Percentiles rank a stretch among this genome's conserved stretches.
Evolutionary conservation across 2,888 invertebrate species (phyloP).

Genomic region (Uropetala carovei): DNA sequence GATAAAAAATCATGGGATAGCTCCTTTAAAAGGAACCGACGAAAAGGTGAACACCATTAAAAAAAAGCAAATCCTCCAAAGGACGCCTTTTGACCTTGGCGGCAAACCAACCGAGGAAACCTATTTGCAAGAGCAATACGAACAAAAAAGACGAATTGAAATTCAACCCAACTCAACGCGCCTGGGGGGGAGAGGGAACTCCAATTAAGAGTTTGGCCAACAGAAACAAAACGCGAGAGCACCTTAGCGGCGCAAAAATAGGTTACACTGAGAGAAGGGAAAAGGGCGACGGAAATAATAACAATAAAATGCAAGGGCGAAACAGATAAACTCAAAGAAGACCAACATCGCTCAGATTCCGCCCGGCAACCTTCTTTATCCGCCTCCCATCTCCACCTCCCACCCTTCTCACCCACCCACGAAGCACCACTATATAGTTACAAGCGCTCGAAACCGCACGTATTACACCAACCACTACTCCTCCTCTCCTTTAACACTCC

Average conservation of each 20-base stretch:
- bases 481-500: not conserved
- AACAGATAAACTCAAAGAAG: constrained; percentile 24
- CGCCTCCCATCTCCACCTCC: not conserved
- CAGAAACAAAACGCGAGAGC: constrained; percentile 12
- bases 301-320: not conserved
- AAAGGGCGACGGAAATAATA: not conserved
- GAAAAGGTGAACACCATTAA: too few species aligned
- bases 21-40: too few species aligned
- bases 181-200: not conserved
- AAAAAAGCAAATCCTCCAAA: too few species aligned
- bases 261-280: not conserved
- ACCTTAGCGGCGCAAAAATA: constrained; percentile 22
- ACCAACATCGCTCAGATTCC: not conserved
- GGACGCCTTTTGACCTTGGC: too few species aligned
- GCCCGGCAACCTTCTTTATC: constrained; percentile 29
- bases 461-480: not conserved
- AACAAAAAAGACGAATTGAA: too few species aligned
- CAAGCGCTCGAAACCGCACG: not conserved
- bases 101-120: too few species aligned
- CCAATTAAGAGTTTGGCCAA: not conserved
- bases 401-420: not conserved
- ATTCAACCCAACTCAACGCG: too few species aligned
- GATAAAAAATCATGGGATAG: too few species aligned
- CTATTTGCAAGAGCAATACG: too few species aligned
- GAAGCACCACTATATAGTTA: constrained; percentile 24